Base-by-base conservation (phyloP, 2,888 invertebrate genomes). In the Machimus rusticus region DNA sequence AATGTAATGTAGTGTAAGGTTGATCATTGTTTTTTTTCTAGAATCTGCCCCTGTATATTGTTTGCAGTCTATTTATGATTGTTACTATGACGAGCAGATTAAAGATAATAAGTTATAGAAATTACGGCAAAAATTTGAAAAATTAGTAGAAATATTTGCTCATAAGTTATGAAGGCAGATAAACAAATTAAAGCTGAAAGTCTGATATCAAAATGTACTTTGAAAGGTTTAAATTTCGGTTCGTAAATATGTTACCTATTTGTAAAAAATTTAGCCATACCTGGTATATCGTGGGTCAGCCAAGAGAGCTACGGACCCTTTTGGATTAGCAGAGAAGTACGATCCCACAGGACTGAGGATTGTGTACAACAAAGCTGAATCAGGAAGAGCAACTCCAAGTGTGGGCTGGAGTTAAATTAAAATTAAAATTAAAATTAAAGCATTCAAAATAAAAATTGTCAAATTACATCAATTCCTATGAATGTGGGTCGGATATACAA, bases 401-500 rank as follows among this genome's bases (percentile, higher is more conserved):
- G 98, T 96, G 19, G 98, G 97, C 98, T 99, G 92, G 79, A 74
- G 88, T 87, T 46, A 88, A 85, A 87, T 34, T 28, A 66, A 16
- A 3, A 9, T 76, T 0, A 76, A 37, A n/a, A n/a, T n/a, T n/a
- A n/a, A 39, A 37, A 0, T 76, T 76, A 14, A 19, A 5, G 6
- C 6, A 19, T 76, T 76, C 5, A 2, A 34, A 76, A 9, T n/a
- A 5, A 55, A 66, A 66, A 23, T n/a, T 1, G n/a, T 74, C 14
- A 34, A 74, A 96, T 95, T 93, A 99, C 99, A 94, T 99, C 99
- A 88, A 98, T 98, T 88, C 98, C 99, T 91, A 99, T 99, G 86
- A 99, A 93, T 14, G 99, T 98, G 39, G 99, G 99, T 90, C 99
- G 94, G 89, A 99, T 96, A 92, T 99, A 99, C 55, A 99, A 94